Conservation (phyloP, 2,888 invertebrate species). For the Steinernema hermaphroditum region DNA sequence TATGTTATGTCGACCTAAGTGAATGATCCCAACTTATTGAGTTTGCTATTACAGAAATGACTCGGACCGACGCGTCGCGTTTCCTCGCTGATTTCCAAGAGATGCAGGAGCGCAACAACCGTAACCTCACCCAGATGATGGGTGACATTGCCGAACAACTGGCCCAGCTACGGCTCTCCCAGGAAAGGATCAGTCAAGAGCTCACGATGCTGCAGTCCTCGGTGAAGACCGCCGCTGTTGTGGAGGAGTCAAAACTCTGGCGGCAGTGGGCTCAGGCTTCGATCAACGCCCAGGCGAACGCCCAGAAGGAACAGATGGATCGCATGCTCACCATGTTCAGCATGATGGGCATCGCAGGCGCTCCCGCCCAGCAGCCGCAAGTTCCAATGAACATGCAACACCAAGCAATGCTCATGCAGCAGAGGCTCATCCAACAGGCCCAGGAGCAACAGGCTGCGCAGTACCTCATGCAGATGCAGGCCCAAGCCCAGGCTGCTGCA, state of each 20-base stretch:
- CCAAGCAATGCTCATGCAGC: no score
- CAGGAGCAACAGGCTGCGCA: no score
- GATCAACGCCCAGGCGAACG: not conserved
- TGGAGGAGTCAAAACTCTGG: constrained; percentile 21
- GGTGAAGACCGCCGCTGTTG: not conserved
- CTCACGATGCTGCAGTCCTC: not conserved
- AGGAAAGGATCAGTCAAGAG: not conserved
- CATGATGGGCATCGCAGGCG: not conserved
- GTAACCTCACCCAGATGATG: not conserved
- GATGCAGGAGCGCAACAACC: not conserved
- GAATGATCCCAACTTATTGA: no score
- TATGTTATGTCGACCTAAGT: no score
- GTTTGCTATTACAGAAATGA: no score
- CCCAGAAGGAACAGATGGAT: constrained; percentile 21
- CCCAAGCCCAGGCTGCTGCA: not conserved
- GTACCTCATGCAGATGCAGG: no score
- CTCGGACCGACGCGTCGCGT: constrained; percentile 21
- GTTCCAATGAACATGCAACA: not conserved
- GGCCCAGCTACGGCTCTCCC: not conserved
- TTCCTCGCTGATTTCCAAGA: not conserved
- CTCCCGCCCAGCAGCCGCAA: not conserved
- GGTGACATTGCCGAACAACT: not conserved
- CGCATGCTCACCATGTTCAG: not conserved
- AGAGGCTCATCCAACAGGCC: no score
- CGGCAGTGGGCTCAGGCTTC: constrained; percentile 8